A percentile compares a stretch with the other conserved stretches of the same genome.
phyloP scores from a whole-genome alignment of 2,888 invertebrate species.

The Tridacna crocea region DNA sequence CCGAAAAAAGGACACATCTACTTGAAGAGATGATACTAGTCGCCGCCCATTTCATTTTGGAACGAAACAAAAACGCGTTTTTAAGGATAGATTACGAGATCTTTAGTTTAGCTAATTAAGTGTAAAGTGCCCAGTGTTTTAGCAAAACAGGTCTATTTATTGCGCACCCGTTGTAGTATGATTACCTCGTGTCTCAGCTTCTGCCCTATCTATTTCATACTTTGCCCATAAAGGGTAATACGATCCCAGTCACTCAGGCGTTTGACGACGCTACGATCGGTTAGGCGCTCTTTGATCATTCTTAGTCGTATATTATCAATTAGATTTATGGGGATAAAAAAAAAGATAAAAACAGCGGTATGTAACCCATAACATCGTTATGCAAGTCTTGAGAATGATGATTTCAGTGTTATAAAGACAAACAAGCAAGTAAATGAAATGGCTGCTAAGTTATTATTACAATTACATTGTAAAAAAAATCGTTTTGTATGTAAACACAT shows the following conservation, averaged over 20 bases:
- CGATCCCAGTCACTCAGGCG: slow-evolving; percentile 15
- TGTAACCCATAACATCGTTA: background rate
- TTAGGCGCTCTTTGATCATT: slow-evolving; percentile 25
- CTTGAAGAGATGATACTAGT: too few relatives aligned
- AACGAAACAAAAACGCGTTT: background rate
- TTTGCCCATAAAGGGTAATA: slow-evolving; percentile 12
- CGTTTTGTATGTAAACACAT: too few relatives aligned
- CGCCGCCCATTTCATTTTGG: too few relatives aligned
- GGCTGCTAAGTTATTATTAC: background rate
- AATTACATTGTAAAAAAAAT: too few relatives aligned
- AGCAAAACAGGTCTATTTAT: slow-evolving; percentile 23
- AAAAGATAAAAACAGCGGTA: slow-evolving; percentile 16
- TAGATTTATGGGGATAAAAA: slow-evolving; percentile 24
- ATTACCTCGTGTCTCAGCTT: background rate
- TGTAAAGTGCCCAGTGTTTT: slow-evolving; percentile 26
- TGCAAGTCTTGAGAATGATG: background rate
- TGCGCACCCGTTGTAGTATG: slow-evolving; percentile 17
- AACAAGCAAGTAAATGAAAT: background rate
- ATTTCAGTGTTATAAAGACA: background rate
- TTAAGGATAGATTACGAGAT: slow-evolving; percentile 16
- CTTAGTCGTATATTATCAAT: slow-evolving; percentile 26
- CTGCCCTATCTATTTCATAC: slow-evolving; percentile 21
- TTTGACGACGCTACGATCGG: slow-evolving; percentile 12
- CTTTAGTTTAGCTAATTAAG: slow-evolving; percentile 7
- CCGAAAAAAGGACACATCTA: too few relatives aligned